Percentiles rank a stretch among this genome's conserved stretches.
Conservation (phyloP, 2,113 vertebrate species). For the Piprites chloris region DNA sequence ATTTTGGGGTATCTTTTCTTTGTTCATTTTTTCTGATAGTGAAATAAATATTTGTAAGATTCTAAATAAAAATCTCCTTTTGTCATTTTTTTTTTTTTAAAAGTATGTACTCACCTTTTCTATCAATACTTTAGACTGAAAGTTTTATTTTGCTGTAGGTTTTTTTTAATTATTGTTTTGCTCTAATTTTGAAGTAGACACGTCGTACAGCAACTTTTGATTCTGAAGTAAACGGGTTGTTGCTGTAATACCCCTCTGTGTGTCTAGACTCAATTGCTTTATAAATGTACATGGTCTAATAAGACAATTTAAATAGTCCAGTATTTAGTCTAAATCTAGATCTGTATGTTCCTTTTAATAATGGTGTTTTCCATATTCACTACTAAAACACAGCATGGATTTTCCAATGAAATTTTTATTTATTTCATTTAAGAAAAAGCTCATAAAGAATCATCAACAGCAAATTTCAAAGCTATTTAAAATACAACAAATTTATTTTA, state of each 20-base stretch:
- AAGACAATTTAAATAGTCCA: not conserved
- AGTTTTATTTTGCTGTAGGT: not conserved
- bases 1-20: not conserved
- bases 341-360: not conserved
- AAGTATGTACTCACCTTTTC: not conserved
- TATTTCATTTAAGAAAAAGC: not conserved
- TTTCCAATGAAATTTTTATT: not conserved
- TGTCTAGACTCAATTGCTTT: not conserved
- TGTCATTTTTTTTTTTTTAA: fast-evolving
- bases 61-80: not conserved
- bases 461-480: not conserved
- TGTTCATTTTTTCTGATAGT: not conserved
- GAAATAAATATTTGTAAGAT: not conserved
- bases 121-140: not conserved
- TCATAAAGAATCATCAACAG: not conserved
- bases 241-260: not conserved
- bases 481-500: not conserved
- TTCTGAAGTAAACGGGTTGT: not conserved
- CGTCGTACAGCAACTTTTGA: not conserved
- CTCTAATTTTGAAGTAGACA: not conserved
- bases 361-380: not conserved
- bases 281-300: not conserved
- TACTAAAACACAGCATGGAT: not conserved
- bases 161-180: not conserved
- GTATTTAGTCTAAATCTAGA: not conserved